phyloP scores from a whole-genome alignment of 2,888 invertebrate species.

The Agonum fuliginosum region DNA sequence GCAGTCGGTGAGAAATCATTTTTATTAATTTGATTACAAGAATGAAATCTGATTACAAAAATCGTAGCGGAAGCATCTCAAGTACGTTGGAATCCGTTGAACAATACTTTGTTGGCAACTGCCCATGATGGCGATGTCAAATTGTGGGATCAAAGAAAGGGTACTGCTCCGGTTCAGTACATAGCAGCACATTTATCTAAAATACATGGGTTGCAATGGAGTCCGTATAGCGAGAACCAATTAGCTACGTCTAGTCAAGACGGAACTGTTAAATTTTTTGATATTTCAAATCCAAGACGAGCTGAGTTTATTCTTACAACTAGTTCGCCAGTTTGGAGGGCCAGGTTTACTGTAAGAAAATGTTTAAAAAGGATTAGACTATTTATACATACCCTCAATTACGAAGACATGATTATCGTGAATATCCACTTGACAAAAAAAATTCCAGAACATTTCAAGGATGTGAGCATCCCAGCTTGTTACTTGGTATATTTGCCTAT shows the following conservation, averaged over 20 bases:
- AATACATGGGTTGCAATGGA: conserved; percentile 97
- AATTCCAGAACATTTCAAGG: no score
- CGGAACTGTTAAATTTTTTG: conserved; percentile 95
- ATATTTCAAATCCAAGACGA: conserved; percentile 88
- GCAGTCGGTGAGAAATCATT: conserved; percentile 84
- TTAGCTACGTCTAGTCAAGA: conserved; percentile 96
- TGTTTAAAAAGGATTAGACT: background rate
- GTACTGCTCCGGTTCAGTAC: conserved; percentile 90
- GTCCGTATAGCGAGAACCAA: conserved; percentile 88
- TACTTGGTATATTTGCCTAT: no score
- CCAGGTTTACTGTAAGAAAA: conserved; percentile 84
- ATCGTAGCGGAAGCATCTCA: conserved; percentile 89
- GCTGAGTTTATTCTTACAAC: conserved; percentile 91
- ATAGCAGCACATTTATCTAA: conserved; percentile 93
- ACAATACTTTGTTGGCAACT: conserved; percentile 89
- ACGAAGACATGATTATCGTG: no score
- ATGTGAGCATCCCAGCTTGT: no score
- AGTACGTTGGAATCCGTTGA: conserved; percentile 94
- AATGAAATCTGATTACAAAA: background rate
- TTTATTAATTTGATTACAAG: conserved; percentile 32
- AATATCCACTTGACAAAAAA: no score
- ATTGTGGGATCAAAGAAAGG: conserved; percentile 96
- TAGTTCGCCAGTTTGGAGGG: conserved; percentile 93
- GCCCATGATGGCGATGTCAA: conserved; percentile 97
- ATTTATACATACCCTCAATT: conserved; percentile 7